Conservation (phyloP, 2,113 vertebrate species). For the Polyodon spathula region DNA sequence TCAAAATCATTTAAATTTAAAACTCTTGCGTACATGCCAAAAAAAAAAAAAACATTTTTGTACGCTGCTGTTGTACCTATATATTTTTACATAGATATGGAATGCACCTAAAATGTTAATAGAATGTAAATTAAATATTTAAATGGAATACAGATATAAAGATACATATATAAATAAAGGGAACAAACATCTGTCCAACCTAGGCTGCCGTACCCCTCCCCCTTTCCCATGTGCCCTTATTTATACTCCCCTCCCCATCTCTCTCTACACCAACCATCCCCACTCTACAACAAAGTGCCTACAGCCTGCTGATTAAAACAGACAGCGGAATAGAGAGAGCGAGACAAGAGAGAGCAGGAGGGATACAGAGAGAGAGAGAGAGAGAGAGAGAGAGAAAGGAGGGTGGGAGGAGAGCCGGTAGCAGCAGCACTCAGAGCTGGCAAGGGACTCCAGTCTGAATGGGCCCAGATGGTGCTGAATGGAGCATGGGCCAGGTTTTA, state of each 20-base stretch:
- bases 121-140: too few species aligned
- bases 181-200: too few species aligned
- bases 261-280: not conserved
- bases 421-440: constrained; percentile 11
- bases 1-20: too few species aligned
- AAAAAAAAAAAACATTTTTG: too few species aligned
- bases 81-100: too few species aligned
- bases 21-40: too few species aligned
- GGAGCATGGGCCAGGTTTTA: constrained; percentile 74
- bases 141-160: too few species aligned
- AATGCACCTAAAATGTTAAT: too few species aligned
- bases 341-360: constrained; percentile 19
- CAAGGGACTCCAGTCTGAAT: constrained; percentile 49
- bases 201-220: too few species aligned
- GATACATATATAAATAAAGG: too few species aligned
- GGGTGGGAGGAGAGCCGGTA: constrained; percentile 8
- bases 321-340: constrained; percentile 18
- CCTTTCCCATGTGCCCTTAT: not conserved
- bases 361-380: constrained; percentile 19
- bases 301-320: constrained; percentile 22
- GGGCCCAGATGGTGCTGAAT: constrained; percentile 60
- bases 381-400: constrained; percentile 20
- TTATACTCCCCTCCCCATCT: not conserved
- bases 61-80: too few species aligned
- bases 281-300: constrained; percentile 28